phyloP scores from a whole-genome alignment of 1,140 invertebrate species.

The Drosophila funebris region DNA sequence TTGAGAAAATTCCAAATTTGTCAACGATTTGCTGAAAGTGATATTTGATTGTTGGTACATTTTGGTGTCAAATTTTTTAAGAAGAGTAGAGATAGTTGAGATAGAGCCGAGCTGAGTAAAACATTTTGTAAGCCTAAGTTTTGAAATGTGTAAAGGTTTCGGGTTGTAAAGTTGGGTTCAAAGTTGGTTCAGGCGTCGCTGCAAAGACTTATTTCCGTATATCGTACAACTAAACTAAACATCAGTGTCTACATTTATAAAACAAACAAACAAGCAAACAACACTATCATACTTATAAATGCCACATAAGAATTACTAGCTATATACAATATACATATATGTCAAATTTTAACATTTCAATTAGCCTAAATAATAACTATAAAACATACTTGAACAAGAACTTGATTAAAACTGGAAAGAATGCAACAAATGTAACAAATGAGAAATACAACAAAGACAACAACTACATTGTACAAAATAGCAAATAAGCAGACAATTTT shows the following conservation, averaged over 20 bases:
- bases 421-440: constrained; percentile 60
- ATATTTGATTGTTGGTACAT: constrained; percentile 74
- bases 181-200: constrained; percentile 19
- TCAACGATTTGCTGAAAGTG: constrained; percentile 77
- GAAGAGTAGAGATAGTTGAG: neutral
- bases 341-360: constrained; percentile 76
- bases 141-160: constrained; percentile 30
- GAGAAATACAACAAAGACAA: constrained; percentile 71
- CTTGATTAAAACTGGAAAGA: constrained; percentile 25
- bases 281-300: constrained; percentile 51
- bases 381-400: constrained; percentile 18
- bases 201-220: constrained; percentile 26
- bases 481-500: constrained; percentile 70
- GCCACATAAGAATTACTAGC: constrained; percentile 48
- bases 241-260: constrained; percentile 54
- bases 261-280: constrained; percentile 34
- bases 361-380: constrained; percentile 47
- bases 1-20: constrained; percentile 73
- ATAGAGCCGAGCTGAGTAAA: neutral
- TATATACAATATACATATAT: constrained; percentile 58
- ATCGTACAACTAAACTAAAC: constrained; percentile 34
- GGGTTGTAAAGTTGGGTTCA: constrained; percentile 55
- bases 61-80: constrained; percentile 58
- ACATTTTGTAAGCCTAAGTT: constrained; percentile 32
- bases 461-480: constrained; percentile 80